Conservation (phyloP, 2,797 vertebrate species). For the Malacoraja senta region DNA sequence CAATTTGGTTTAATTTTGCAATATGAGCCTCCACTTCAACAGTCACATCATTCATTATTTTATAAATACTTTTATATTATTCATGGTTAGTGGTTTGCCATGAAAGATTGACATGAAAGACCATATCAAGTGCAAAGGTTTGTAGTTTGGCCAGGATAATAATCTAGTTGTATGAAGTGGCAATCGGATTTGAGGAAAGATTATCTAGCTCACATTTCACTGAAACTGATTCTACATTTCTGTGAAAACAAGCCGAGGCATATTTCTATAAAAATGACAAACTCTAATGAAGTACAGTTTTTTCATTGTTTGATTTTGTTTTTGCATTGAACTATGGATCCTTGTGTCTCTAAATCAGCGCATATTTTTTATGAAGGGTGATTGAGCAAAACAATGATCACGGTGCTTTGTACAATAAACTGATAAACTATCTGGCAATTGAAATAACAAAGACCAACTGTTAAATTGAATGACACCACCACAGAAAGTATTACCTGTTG, state of each 20-base stretch:
- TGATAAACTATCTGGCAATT: neutral
- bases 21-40: neutral
- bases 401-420: neutral
- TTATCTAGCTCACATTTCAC: constrained; percentile 2
- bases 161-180: neutral
- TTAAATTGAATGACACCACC: neutral
- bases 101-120: neutral
- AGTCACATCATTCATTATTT: neutral
- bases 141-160: neutral
- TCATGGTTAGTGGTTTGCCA: constrained; percentile 4
- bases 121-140: neutral
- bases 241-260: too few species aligned
- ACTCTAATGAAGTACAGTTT: neutral
- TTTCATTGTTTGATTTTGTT: neutral
- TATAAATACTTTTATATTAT: neutral
- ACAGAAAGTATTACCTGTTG: neutral
- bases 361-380: neutral
- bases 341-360: neutral
- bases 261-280: neutral
- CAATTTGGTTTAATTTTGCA: neutral
- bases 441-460: neutral
- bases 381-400: constrained; percentile 17
- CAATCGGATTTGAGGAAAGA: neutral
- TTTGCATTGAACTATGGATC: neutral
- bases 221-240: neutral